These are phyloP conservation scores for Mesorhabditis sp. DNA, from an alignment of 2,888 invertebrate species.

Conservation along the genomic window DNA sequence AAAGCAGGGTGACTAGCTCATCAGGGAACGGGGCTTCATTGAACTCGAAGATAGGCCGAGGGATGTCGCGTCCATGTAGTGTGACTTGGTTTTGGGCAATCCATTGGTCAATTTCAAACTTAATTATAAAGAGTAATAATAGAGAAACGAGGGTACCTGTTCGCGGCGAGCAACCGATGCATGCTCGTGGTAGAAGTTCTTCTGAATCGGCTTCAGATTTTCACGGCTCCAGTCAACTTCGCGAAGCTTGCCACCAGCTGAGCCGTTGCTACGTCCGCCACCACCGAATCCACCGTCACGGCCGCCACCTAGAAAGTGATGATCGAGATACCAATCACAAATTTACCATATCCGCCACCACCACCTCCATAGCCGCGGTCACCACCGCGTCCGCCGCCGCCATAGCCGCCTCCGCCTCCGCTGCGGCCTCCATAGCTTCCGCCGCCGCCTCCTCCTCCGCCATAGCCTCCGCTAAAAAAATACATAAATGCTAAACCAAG, in stretches of 20 bases:
- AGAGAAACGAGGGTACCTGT: constrained; percentile 19
- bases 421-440: constrained; percentile 29
- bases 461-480: constrained; percentile 15
- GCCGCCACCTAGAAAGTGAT: neutral
- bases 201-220: constrained; percentile 36
- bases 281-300: constrained; percentile 19
- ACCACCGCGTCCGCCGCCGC: constrained; percentile 16
- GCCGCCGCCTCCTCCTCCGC: constrained; percentile 25
- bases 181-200: constrained; percentile 47
- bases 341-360: constrained; percentile 14
- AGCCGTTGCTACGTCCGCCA: constrained; percentile 23
- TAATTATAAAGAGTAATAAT: constrained; percentile 7
- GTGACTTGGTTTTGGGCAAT: constrained; percentile 79
- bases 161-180: constrained; percentile 38
- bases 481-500: too few relatives aligned
- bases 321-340: neutral
- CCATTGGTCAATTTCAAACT: constrained; percentile 66
- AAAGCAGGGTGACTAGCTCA: constrained; percentile 31
- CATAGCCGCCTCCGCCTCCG: constrained; percentile 8
- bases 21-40: constrained; percentile 76
- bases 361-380: neutral
- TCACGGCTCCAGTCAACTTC: constrained; percentile 40
- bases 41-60: constrained; percentile 81
- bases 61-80: constrained; percentile 77
- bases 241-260: constrained; percentile 35